A percentile compares a stretch with the other conserved stretches of the same genome.
These are phyloP conservation scores for Danio tinwini DNA, from an alignment of 2,797 vertebrate genomes.

Conservation along the genomic window DNA sequence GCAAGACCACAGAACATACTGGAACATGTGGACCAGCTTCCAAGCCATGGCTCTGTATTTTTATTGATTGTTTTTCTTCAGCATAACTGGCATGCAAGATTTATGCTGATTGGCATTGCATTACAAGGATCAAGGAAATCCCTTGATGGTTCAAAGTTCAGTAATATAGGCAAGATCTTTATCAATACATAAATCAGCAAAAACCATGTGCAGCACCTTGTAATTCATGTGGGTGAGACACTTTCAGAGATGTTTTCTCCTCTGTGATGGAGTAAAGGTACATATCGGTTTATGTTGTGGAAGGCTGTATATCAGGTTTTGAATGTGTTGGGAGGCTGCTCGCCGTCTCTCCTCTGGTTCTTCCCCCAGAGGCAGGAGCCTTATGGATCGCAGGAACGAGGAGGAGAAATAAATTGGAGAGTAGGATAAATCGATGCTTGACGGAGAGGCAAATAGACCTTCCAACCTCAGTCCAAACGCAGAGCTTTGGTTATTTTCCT, in stretches of 20 bases:
- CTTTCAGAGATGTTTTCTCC: slow-evolving; percentile 15
- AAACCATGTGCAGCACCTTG: background rate
- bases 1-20: slow-evolving; percentile 11
- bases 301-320: slow-evolving; percentile 57
- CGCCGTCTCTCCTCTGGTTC: slow-evolving; percentile 70
- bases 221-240: background rate
- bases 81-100: slow-evolving; percentile 8
- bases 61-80: slow-evolving; percentile 34
- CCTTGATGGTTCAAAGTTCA: slow-evolving; percentile 6
- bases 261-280: slow-evolving; percentile 26
- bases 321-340: slow-evolving; percentile 63
- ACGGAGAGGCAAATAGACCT: slow-evolving; percentile 79
- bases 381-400: slow-evolving; percentile 75
- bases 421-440: slow-evolving; percentile 82
- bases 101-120: slow-evolving; percentile 36
- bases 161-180: slow-evolving; percentile 10
- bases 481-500: slow-evolving; percentile 67
- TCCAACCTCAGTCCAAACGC: slow-evolving; percentile 73
- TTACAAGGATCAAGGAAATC: slow-evolving; percentile 6
- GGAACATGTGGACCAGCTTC: background rate
- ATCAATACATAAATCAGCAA: slow-evolving; percentile 10
- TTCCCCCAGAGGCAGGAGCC: slow-evolving; percentile 75
- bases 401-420: slow-evolving; percentile 83
- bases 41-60: slow-evolving; percentile 5
- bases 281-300: slow-evolving; percentile 38